Conservation (phyloP, 2,797 vertebrate genomes). For the Falco biarmicus region DNA sequence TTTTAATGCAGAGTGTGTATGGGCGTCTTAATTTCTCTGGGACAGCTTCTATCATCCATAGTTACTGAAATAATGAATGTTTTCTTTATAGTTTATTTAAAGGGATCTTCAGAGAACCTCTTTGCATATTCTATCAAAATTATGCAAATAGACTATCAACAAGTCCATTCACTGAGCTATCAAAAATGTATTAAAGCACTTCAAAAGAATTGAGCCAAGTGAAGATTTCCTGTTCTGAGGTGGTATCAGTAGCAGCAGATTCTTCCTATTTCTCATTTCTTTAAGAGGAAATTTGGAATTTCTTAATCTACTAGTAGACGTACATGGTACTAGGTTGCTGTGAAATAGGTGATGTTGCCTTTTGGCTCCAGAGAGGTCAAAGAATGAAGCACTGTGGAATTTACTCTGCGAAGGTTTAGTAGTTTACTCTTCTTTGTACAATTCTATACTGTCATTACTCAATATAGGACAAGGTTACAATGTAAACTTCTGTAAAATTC, state of each 20-base stretch:
- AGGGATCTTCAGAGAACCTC: constrained; percentile 29
- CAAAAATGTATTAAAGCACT: constrained; percentile 25
- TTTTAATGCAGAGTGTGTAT: neutral
- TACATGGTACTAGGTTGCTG: neutral
- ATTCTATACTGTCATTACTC: neutral
- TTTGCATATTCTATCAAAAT: constrained; percentile 30
- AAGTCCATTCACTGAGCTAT: constrained; percentile 20
- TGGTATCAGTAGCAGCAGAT: neutral
- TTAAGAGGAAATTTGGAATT: neutral
- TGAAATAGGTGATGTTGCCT: neutral
- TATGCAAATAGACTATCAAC: constrained; percentile 18
- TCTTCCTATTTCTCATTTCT: constrained; percentile 2
- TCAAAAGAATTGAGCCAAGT: neutral
- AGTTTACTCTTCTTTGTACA: neutral
- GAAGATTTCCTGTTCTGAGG: neutral
- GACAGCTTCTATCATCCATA: neutral
- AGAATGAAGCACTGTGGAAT: neutral
- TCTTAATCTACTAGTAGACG: neutral
- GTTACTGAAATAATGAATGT: neutral
- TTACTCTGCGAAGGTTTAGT: neutral
- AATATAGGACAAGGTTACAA: neutral
- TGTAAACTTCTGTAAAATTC: neutral
- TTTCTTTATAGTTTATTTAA: constrained; percentile 44
- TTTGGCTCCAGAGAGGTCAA: neutral
- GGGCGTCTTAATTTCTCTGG: constrained; percentile 5